Evolutionary conservation across 2,888 invertebrate genomes (phyloP).

Genomic region (Aphodius sticticus): DNA sequence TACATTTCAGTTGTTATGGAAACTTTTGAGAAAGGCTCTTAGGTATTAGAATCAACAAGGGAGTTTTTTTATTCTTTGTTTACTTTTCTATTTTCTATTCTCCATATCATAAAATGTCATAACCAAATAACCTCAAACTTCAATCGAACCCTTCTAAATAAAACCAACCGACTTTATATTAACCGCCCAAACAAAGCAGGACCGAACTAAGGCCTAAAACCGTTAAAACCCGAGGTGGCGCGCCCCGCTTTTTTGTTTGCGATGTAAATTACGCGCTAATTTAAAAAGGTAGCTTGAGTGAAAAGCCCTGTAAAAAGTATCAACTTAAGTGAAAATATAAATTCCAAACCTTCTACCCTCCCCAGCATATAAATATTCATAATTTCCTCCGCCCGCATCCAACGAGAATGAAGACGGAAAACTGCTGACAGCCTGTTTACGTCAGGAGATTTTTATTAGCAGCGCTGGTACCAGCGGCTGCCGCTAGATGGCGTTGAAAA

Average conservation of each 20-base stretch:
- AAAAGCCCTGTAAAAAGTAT: conserved; percentile 57
- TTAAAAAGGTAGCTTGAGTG: conserved; percentile 55
- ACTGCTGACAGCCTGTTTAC: not conserved
- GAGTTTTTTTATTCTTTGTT: too few species aligned
- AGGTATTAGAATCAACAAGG: too few species aligned
- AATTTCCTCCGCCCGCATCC: conserved; percentile 33
- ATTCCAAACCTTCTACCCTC: conserved; percentile 43
- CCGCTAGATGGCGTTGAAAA: not conserved
- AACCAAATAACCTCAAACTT: too few species aligned
- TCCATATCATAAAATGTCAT: too few species aligned
- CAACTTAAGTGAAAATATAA: conserved; percentile 56
- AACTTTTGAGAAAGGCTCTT: too few species aligned
- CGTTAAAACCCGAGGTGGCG: not conserved
- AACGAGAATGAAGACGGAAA: not conserved
- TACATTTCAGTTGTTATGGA: too few species aligned
- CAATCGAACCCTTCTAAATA: not conserved
- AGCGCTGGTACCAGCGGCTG: not conserved
- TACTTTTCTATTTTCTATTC: too few species aligned
- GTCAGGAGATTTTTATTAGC: not conserved
- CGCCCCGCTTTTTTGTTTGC: conserved; percentile 9
- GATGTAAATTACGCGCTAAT: conserved; percentile 46
- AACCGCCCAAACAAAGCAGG: not conserved
- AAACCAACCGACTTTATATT: not conserved
- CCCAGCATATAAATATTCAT: conserved; percentile 50
- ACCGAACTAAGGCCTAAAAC: not conserved